These are phyloP conservation scores for Tanypteryx hageni DNA, from an alignment of 2,888 invertebrate species.

Conservation along the genomic window DNA sequence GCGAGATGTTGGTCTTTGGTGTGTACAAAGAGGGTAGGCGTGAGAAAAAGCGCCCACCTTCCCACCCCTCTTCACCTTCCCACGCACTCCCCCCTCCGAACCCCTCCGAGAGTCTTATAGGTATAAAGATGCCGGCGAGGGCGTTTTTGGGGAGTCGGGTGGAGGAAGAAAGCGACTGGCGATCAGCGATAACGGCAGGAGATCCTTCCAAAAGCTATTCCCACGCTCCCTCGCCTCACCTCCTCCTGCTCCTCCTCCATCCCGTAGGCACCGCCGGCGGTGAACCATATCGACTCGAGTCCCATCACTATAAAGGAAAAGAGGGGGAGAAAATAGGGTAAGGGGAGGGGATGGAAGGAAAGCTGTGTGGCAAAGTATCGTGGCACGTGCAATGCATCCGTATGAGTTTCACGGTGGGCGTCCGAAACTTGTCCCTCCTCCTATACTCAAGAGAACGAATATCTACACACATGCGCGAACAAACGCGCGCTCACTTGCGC, in stretches of 20 bases:
- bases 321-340: neutral
- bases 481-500: neutral
- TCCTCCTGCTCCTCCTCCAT: neutral
- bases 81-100: neutral
- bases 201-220: conserved; percentile 28
- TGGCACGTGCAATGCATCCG: neutral
- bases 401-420: neutral
- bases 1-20: neutral
- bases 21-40: conserved; percentile 4
- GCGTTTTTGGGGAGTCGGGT: neutral
- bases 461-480: neutral
- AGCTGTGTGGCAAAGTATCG: conserved; percentile 29
- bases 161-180: neutral
- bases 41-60: neutral
- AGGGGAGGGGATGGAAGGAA: neutral
- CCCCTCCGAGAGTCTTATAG: neutral
- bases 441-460: neutral
- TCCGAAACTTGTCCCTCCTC: neutral
- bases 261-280: neutral
- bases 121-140: neutral
- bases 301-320: conserved; percentile 19
- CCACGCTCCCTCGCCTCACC: neutral
- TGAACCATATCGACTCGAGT: conserved; percentile 13
- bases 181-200: conserved; percentile 50
- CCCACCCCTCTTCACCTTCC: neutral